Conservation (phyloP, 92 coral and sea anemone genomes). For the Siderastrea siderea region DNA sequence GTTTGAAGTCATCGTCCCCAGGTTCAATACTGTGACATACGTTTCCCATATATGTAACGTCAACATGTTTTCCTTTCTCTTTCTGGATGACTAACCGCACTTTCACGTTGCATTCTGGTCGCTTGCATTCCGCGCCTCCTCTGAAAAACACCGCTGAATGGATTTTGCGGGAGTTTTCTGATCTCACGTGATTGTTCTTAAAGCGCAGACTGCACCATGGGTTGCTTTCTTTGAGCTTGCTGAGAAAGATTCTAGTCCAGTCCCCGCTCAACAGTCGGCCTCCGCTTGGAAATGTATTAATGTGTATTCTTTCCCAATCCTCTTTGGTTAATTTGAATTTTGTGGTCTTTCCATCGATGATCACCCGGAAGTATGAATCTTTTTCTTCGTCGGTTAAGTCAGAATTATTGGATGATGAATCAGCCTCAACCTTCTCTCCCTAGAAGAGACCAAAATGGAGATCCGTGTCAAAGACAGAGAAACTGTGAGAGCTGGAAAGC, state of each 20-base stretch:
- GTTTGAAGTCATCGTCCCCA: too few species aligned
- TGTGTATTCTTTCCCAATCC: slow-evolving; percentile 22
- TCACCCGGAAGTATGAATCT: slow-evolving; percentile 7
- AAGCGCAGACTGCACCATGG: slow-evolving; percentile 49
- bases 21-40: background rate
- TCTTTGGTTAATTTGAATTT: slow-evolving; percentile 12
- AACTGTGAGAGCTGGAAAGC: too few species aligned
- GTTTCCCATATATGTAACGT: background rate
- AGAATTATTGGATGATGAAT: background rate
- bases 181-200: slow-evolving; percentile 40
- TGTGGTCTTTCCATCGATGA: slow-evolving; percentile 7
- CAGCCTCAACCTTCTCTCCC: too few species aligned
- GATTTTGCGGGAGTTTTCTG: slow-evolving; percentile 26
- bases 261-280: slow-evolving; percentile 32
- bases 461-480: too few species aligned
- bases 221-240: slow-evolving; percentile 27
- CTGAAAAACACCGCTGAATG: slow-evolving; percentile 36
- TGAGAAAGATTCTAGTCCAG: slow-evolving; percentile 33
- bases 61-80: slow-evolving; percentile 34
- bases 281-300: slow-evolving; percentile 23
- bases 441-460: too few species aligned
- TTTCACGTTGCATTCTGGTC: slow-evolving; percentile 23
- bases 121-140: slow-evolving; percentile 39
- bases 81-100: slow-evolving; percentile 18
- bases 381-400: background rate